phyloP scores from a whole-genome alignment of 2,113 vertebrate species.

The Corythornis madagascariensis region DNA sequence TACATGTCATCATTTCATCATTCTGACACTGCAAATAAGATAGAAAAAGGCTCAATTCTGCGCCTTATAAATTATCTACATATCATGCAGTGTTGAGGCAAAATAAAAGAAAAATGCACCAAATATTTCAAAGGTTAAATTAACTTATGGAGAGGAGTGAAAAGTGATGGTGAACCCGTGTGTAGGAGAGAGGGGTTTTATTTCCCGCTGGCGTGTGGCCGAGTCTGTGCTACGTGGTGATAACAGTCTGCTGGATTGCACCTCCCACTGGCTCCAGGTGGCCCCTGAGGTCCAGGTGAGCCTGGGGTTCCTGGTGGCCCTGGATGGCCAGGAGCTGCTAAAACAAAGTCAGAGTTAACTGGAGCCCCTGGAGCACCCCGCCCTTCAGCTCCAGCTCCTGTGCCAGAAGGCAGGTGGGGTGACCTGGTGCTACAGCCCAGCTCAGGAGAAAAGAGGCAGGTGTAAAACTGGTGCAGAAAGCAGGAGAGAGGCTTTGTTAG shows the following conservation, averaged over 20 bases:
- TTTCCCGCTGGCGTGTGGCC: slow-evolving; percentile 63
- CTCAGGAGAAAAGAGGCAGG: background rate
- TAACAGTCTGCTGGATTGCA: slow-evolving; percentile 88
- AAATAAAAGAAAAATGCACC: slow-evolving; percentile 25
- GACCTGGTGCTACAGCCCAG: rapidly evolving
- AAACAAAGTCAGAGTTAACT: slow-evolving; percentile 71
- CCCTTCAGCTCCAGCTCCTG: background rate
- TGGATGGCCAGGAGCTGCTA: slow-evolving; percentile 74
- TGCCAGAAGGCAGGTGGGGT: background rate
- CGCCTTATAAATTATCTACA: slow-evolving; percentile 26
- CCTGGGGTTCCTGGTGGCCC: slow-evolving; percentile 77
- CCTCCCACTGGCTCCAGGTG: slow-evolving; percentile 82
- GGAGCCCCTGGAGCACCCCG: rapidly evolving
- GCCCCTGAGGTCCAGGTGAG: slow-evolving; percentile 79
- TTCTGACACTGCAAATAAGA: slow-evolving; percentile 32
- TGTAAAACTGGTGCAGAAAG: background rate
- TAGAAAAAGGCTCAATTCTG: slow-evolving; percentile 30
- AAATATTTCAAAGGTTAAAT: slow-evolving; percentile 38
- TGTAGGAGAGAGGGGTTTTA: slow-evolving; percentile 4
- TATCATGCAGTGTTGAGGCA: background rate
- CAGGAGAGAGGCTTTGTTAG: background rate
- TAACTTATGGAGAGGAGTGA: slow-evolving; percentile 25
- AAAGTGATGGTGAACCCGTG: background rate
- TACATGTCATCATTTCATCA: background rate
- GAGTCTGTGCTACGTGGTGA: slow-evolving; percentile 70